Base-by-base conservation (phyloP, 2,888 invertebrate species). In the Morpho deidamia region DNA sequence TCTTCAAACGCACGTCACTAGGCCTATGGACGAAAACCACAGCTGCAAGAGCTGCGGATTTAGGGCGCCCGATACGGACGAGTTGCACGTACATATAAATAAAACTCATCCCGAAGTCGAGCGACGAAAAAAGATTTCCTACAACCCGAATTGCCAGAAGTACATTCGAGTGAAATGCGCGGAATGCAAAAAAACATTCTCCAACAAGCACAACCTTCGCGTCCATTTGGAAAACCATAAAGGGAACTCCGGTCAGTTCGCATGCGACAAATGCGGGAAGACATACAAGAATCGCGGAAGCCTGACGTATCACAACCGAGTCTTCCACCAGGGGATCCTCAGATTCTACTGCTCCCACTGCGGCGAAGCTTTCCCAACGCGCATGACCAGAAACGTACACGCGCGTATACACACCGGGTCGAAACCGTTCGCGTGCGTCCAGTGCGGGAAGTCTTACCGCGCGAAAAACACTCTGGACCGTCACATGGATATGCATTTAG, bases 141-240 rank as follows among this genome's bases (percentile, higher is more conserved):
- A 56, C n/a, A 67, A 65, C 37, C 51, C 63, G 1, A 69, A 66
- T 37, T 71, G 76, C 50, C 80, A 80, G 58, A 82, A 81, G 55
- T 73, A 74, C 51, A 78, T 81, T 11, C 83, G 84, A 0, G 86
- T 82, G 10, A 74, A 77, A 4, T 92, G 92, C 53, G 76, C 81
- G 0, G 80, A 85, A 10, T 92, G 92, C 62, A 81, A 85, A 49
- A 86, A 81, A 62, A 77, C 72, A 1, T 91, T 90, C 64, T 75
- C 79, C 51, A 78, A 91, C 72, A 81, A 91, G 72, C 80, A 91
- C 78, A 70, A 86, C 70, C 78, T 81, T 85, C 65, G 79, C 10
- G 67, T 74, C 1, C 92, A 92, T 63, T 70, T 83, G 74, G 78
- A 82, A 56, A 76, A 67, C 1, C 90, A 90, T 59, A 74, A 74